Evolutionary conservation across 2,797 vertebrate species (phyloP), one percentile per base, ranked within the genome.

Genomic region (Anolis apletophallus): DNA sequence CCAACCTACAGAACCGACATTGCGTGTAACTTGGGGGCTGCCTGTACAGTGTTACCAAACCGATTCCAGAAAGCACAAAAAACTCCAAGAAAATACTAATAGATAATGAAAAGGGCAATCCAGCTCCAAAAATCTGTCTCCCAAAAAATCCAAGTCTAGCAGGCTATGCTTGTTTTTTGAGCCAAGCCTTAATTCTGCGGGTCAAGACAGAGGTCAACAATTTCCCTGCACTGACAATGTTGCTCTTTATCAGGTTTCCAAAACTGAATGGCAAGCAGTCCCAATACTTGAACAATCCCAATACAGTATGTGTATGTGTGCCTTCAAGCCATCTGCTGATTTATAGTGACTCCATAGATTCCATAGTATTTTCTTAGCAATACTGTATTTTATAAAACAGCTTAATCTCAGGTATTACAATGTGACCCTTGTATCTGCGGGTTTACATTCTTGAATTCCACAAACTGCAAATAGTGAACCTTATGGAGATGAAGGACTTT

Each of bases 121-220:
- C 55, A 83, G 21, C 36, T 69, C 7, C 26, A 13, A 26, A 85
- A 32, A 67, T 85, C 1, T 1, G 1, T 32, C 74, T 23, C 36
- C 57, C 74, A 4, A 40, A 7, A 57, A 13, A 55, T 13, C 9
- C 26, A 19, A 67, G 17, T 36, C 40, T 64, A 77, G 75, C 84
- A 72, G 8, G 74, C 61, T 78, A 23, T 46, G 16, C 54, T 23
- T 69, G 50, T 83, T 81, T n/a, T 55, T 73, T 78, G n/a, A 55
- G 52, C 10, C n/a, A 59, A 29, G 59, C 13, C 57, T 52, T 54
- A 23, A 26, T 52, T 36, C 40, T 59, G 76, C 67, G 69, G 23
- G 32, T 69, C n/a, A 3, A 0, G 0, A 71, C 32, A 52, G 19
- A 71, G 32, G 34, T 59, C 0, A 19, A 1, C 16, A 14, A 16